Percentiles rank a stretch among this genome's conserved stretches.
Evolutionary conservation across 2,888 invertebrate genomes (phyloP).

Genomic region (Elmis aenea): DNA sequence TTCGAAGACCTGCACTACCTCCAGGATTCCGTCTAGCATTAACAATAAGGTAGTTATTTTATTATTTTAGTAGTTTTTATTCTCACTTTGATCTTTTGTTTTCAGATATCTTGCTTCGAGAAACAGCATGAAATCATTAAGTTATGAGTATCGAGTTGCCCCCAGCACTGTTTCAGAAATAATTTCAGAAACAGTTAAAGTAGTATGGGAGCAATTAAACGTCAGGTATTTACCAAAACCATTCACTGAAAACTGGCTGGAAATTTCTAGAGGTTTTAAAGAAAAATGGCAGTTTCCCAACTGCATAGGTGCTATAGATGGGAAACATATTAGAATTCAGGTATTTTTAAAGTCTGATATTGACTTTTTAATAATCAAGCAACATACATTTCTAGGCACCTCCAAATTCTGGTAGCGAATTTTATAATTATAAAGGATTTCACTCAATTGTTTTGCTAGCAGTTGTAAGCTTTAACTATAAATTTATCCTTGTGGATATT

Average conservation of each 20-base stretch:
- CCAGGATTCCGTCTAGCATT: too few relatives aligned
- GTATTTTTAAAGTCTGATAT: too few relatives aligned
- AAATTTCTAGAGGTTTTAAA: slow-evolving; percentile 17
- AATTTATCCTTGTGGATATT: slow-evolving; percentile 20
- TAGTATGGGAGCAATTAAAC: slow-evolving; percentile 10
- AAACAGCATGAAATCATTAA: slow-evolving; percentile 11
- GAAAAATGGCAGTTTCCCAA: slow-evolving; percentile 21
- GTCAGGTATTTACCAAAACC: slow-evolving; percentile 10
- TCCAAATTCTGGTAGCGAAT: slow-evolving; percentile 3
- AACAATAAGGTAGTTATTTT: too few relatives aligned
- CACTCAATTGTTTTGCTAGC: slow-evolving; percentile 10
- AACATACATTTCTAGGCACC: neutral
- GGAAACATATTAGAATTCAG: slow-evolving; percentile 16
- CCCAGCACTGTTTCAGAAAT: slow-evolving; percentile 15
- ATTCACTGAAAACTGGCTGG: slow-evolving; percentile 11
- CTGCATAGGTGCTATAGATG: slow-evolving; percentile 21
- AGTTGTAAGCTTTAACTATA: slow-evolving; percentile 12
- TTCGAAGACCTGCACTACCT: too few relatives aligned
- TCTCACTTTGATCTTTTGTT: too few relatives aligned
- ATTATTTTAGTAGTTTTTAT: too few relatives aligned
- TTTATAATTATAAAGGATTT: slow-evolving; percentile 8
- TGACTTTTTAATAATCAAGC: too few relatives aligned
- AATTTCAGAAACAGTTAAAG: slow-evolving; percentile 10
- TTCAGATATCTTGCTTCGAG: slow-evolving; percentile 14
- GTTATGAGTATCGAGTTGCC: slow-evolving; percentile 14